Evolutionary conservation across 2,888 invertebrate genomes (phyloP).

Genomic region (Thymelicus sylvestris): DNA sequence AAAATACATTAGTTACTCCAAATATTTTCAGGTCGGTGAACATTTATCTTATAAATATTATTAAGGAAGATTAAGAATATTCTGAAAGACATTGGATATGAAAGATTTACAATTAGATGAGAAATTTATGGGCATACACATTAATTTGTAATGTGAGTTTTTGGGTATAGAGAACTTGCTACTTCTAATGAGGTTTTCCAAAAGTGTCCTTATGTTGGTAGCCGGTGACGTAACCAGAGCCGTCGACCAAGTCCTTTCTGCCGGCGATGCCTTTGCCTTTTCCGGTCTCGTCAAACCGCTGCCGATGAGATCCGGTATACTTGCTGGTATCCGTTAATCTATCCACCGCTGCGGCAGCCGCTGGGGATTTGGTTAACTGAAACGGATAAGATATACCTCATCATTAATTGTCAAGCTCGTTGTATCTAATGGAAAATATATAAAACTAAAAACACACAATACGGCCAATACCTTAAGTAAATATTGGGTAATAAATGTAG

Average conservation of each 20-base stretch:
- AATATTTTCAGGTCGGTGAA: conserved; percentile 7
- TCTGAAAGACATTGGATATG: conserved; percentile 20
- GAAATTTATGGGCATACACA: conserved; percentile 22
- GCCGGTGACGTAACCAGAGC: conserved; percentile 92
- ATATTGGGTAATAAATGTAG: too few relatives aligned
- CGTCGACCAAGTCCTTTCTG: conserved; percentile 89
- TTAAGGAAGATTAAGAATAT: conserved; percentile 15
- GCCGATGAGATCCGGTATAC: conserved; percentile 94
- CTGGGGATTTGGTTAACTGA: conserved; percentile 73
- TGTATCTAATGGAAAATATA: too few relatives aligned
- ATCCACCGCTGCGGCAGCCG: conserved; percentile 86
- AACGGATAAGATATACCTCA: conserved; percentile 40
- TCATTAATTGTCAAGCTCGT: background rate
- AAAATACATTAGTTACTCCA: conserved; percentile 1
- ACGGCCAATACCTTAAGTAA: too few relatives aligned
- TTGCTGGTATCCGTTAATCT: conserved; percentile 94
- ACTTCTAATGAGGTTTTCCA: conserved; percentile 82
- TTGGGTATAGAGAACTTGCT: conserved; percentile 17
- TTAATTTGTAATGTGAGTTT: background rate
- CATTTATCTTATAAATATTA: conserved; percentile 7
- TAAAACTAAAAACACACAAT: too few relatives aligned
- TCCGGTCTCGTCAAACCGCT: conserved; percentile 93
- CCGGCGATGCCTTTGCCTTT: conserved; percentile 95
- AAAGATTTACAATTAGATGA: conserved; percentile 29
- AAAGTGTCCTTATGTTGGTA: conserved; percentile 93